A percentile compares a stretch with the other conserved stretches of the same genome.
Evolutionary conservation across 2,113 vertebrate genomes (phyloP).

Genomic region (Oncorhynchus tshawytscha): DNA sequence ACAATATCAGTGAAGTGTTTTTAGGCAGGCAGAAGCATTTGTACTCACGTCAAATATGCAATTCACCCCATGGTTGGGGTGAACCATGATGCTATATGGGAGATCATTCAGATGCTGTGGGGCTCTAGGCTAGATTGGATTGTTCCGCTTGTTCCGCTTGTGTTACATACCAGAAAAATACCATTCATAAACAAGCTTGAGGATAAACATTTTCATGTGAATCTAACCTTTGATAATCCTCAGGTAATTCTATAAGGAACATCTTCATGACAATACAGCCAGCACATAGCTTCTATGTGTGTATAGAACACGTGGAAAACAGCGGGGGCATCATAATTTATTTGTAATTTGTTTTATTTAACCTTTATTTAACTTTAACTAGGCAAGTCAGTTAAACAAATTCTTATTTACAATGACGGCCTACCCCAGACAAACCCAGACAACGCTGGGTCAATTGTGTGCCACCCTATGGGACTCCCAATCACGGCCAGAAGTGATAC

Average conservation of each 20-base stretch:
- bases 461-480: too few relatives aligned
- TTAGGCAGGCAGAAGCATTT: not conserved
- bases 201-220: not conserved
- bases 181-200: not conserved
- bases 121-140: not conserved
- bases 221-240: conserved; percentile 6
- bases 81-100: too few relatives aligned
- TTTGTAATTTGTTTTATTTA: too few relatives aligned
- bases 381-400: too few relatives aligned
- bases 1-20: conserved; percentile 10
- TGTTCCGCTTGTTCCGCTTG: not conserved
- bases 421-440: too few relatives aligned
- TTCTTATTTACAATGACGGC: too few relatives aligned
- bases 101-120: not conserved
- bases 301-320: conserved; percentile 18
- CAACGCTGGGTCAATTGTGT: too few relatives aligned
- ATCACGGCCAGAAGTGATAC: too few relatives aligned
- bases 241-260: not conserved
- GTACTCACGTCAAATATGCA: not conserved
- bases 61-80: not conserved
- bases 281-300: conserved; percentile 26
- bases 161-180: not conserved
- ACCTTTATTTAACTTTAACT: too few relatives aligned
- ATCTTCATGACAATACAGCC: not conserved
- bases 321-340: not conserved